Evolutionary conservation across 2,888 invertebrate genomes (phyloP).

Genomic region (Lapara coniferarum): DNA sequence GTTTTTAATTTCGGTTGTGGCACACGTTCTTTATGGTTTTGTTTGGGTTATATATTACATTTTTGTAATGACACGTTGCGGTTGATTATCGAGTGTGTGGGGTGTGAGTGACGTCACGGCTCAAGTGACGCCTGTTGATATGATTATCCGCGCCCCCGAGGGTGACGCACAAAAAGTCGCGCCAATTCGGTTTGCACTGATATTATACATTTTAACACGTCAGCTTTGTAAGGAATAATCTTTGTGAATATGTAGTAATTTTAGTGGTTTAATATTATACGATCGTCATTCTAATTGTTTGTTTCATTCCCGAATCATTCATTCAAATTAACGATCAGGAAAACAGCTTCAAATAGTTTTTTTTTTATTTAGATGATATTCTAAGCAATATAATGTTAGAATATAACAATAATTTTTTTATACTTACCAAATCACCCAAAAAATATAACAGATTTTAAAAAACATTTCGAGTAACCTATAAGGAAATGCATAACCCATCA

Average conservation of each 20-base stretch:
- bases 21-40: background rate
- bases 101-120: constrained; percentile 60
- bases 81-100: constrained; percentile 68
- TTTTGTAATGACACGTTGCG: constrained; percentile 25
- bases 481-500: background rate
- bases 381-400: too few relatives aligned
- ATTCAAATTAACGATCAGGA: too few relatives aligned
- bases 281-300: too few relatives aligned
- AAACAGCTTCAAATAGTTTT: too few relatives aligned
- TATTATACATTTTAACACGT: constrained; percentile 27
- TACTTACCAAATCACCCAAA: too few relatives aligned
- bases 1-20: background rate
- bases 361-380: too few relatives aligned
- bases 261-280: too few relatives aligned
- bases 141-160: constrained; percentile 69
- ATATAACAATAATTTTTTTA: too few relatives aligned
- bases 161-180: constrained; percentile 55
- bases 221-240: constrained; percentile 1
- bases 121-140: constrained; percentile 74
- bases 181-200: constrained; percentile 29
- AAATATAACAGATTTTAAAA: too few relatives aligned
- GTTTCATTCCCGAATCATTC: too few relatives aligned
- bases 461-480: too few relatives aligned
- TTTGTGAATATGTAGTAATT: background rate
- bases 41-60: constrained; percentile 33